These are phyloP conservation scores for Dryoscopus gambensis DNA, from an alignment of 2,113 vertebrate genomes.

Conservation along the genomic window DNA sequence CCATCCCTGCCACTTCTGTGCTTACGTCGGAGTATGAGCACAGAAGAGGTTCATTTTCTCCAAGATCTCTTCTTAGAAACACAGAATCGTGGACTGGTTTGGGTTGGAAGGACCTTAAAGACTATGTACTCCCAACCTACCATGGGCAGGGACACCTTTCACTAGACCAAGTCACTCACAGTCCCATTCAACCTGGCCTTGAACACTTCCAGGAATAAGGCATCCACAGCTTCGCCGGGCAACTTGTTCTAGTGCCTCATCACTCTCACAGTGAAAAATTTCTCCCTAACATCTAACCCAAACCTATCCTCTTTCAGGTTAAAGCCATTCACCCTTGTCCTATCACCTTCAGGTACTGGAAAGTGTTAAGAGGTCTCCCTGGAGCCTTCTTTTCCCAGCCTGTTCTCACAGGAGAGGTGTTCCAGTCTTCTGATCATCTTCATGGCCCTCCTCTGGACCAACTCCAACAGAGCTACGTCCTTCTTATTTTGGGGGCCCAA, in stretches of 20 bases:
- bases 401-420: background rate
- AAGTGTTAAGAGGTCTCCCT: background rate
- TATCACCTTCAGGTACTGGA: background rate
- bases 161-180: background rate
- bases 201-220: background rate
- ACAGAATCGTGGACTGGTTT: background rate
- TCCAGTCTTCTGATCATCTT: background rate
- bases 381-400: background rate
- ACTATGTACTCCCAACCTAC: background rate
- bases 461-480: rapidly evolving
- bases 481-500: background rate
- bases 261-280: background rate
- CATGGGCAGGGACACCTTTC: background rate
- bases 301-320: background rate
- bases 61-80: background rate
- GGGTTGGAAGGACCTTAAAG: background rate
- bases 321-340: background rate
- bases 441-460: background rate
- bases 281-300: background rate
- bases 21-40: background rate
- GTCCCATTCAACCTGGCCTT: background rate
- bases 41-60: background rate
- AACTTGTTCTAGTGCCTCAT: background rate
- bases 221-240: background rate
- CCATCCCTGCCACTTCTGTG: background rate